Evolutionary conservation across 2,113 vertebrate species (phyloP).

Genomic region (Chunga burmeisteri): DNA sequence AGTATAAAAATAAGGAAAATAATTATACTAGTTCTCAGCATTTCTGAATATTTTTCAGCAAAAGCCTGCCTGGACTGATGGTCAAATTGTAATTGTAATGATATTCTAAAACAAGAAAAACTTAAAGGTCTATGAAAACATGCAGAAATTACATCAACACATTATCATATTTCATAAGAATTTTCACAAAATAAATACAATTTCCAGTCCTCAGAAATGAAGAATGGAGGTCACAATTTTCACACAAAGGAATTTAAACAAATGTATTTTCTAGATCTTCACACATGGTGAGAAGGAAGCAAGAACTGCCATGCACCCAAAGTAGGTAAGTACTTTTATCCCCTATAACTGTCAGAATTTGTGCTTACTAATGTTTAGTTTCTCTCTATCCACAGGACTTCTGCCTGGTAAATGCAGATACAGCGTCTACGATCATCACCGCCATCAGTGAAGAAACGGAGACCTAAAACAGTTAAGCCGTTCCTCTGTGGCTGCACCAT

Average conservation of each 20-base stretch:
- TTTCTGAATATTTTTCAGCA: neutral
- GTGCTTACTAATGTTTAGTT: neutral
- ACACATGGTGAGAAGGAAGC: neutral
- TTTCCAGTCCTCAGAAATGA: neutral
- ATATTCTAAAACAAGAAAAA: neutral
- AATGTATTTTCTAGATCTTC: neutral
- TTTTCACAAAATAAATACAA: neutral
- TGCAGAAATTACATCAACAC: neutral
- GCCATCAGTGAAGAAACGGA: neutral
- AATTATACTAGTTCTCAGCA: neutral
- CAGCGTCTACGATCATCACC: accelerated
- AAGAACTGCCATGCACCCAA: neutral
- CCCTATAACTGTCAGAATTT: neutral
- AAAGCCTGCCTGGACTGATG: neutral
- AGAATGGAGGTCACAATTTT: neutral
- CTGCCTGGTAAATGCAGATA: neutral
- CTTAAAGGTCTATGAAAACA: neutral
- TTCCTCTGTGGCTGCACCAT: neutral
- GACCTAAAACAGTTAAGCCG: accelerated
- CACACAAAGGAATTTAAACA: neutral
- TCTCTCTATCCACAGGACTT: neutral
- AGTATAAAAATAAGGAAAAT: neutral
- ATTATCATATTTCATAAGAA: neutral
- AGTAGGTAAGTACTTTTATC: neutral
- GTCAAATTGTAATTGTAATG: neutral